These are phyloP conservation scores for Spicauda simplicius DNA, from an alignment of 2,888 invertebrate genomes.

Conservation along the genomic window DNA sequence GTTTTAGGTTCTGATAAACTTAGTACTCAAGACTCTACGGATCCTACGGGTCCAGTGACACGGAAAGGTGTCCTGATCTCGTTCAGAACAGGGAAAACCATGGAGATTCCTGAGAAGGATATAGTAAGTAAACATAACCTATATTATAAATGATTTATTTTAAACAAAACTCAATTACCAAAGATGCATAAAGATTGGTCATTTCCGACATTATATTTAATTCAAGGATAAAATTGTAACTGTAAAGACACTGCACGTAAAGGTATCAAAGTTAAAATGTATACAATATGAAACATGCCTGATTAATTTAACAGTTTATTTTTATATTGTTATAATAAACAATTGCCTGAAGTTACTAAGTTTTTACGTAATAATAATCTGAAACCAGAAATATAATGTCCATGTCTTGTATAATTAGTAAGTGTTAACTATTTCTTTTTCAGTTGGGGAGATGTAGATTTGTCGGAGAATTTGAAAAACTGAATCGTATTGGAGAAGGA, in stretches of 20 bases:
- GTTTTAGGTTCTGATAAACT: conserved; percentile 74
- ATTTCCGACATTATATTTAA: no score
- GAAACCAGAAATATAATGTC: no score
- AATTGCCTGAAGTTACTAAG: background rate
- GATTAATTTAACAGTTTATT: no score
- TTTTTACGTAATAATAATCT: background rate
- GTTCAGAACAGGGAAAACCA: conserved; percentile 91
- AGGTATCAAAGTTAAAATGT: no score
- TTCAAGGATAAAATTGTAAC: no score
- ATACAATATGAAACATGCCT: no score
- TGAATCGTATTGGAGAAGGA: conserved; percentile 98
- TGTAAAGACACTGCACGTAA: no score
- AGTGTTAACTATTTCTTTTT: conserved; percentile 42
- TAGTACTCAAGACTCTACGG: conserved; percentile 77
- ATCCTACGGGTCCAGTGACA: conserved; percentile 92
- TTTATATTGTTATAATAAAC: no score
- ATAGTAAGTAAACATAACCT: conserved; percentile 86
- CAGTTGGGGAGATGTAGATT: conserved; percentile 95
- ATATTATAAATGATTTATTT: background rate
- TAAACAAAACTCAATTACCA: no score
- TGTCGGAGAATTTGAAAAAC: conserved; percentile 98
- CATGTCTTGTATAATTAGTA: background rate
- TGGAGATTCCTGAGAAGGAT: conserved; percentile 94
- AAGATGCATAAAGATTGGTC: no score
- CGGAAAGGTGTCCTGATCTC: conserved; percentile 93